These are phyloP conservation scores for Chironomus tentans DNA, from an alignment of 2,888 invertebrate genomes.

Conservation along the genomic window DNA sequence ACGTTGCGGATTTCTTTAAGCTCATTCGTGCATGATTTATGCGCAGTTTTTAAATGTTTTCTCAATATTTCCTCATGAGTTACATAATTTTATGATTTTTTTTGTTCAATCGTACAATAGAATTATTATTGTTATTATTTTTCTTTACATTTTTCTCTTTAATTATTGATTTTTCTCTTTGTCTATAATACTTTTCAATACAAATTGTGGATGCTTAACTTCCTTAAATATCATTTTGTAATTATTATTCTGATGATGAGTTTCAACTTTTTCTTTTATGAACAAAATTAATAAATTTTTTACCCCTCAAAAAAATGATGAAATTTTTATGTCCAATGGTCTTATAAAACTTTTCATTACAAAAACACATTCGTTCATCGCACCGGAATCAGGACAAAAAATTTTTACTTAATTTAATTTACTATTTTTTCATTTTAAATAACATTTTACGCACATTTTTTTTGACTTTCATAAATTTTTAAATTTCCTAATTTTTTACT, in stretches of 20 bases:
- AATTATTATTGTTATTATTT: not conserved
- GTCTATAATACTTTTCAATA: too few relatives aligned
- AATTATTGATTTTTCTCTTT: not conserved
- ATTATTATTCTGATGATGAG: not conserved
- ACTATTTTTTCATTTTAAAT: not conserved
- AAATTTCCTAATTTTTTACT: slow-evolving; percentile 21
- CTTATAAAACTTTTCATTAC: too few relatives aligned
- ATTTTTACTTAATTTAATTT: too few relatives aligned
- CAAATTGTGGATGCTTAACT: too few relatives aligned
- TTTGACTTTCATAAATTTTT: slow-evolving; percentile 1
- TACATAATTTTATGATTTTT: not conserved
- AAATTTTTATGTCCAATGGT: too few relatives aligned
- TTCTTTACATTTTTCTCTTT: not conserved
- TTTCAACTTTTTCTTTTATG: not conserved
- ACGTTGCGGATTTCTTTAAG: not conserved
- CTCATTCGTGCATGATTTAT: slow-evolving; percentile 13
- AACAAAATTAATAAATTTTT: too few relatives aligned
- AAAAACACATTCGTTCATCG: too few relatives aligned
- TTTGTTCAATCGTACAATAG: not conserved
- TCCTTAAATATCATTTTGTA: not conserved
- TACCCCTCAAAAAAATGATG: too few relatives aligned
- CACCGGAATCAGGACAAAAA: too few relatives aligned
- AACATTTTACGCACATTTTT: not conserved
- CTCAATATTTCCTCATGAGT: not conserved
- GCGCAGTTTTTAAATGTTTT: not conserved